A percentile compares a stretch with the other conserved stretches of the same genome.
These are phyloP conservation scores for Hyalella azteca DNA, from an alignment of 2,888 invertebrate genomes.

Conservation along the genomic window DNA sequence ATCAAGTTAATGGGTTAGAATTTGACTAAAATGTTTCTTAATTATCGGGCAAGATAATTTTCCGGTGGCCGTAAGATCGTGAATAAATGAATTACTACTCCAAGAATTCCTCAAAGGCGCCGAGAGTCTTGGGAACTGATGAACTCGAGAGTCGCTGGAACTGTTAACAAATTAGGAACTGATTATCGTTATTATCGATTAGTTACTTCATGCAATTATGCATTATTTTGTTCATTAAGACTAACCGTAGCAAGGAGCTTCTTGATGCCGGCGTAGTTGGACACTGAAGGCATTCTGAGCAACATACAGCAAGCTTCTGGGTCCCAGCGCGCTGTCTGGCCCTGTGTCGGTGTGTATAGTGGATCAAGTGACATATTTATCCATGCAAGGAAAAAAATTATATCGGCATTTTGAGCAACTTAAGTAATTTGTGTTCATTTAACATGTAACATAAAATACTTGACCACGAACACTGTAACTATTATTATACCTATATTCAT, in stretches of 20 bases:
- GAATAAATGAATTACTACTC: background rate
- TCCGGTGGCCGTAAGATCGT: background rate
- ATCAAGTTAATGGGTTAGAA: no score
- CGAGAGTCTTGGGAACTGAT: background rate
- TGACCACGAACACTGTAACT: background rate
- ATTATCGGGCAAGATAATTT: background rate
- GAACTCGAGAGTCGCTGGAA: background rate
- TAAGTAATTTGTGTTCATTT: background rate
- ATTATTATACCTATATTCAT: background rate
- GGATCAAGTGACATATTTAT: no score
- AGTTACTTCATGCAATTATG: background rate
- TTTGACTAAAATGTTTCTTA: no score
- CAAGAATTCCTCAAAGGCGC: background rate
- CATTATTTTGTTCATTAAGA: background rate
- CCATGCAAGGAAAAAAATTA: background rate
- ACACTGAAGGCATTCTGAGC: conserved; percentile 61
- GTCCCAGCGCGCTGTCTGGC: conserved; percentile 61
- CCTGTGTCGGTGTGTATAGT: no score
- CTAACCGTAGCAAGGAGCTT: conserved; percentile 61
- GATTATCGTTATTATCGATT: background rate
- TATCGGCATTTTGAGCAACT: background rate
- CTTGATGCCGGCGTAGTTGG: conserved; percentile 62
- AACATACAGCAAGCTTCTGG: conserved; percentile 62
- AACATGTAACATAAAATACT: background rate
- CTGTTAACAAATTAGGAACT: background rate